phyloP scores from a whole-genome alignment of 2,113 vertebrate genomes.

The Ptilonorhynchus violaceus region DNA sequence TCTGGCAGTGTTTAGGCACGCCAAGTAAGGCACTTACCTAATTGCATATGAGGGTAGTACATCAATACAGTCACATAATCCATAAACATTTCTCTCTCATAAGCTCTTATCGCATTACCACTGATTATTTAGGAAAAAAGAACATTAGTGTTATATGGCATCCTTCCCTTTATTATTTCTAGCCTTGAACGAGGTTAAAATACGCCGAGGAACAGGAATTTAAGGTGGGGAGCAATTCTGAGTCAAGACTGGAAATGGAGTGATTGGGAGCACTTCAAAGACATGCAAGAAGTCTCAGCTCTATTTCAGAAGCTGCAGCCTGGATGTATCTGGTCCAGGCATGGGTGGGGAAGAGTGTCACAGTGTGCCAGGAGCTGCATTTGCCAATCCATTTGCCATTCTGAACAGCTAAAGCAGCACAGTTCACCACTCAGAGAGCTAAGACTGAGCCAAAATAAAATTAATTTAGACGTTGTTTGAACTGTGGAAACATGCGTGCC shows the following conservation, averaged over 20 bases:
- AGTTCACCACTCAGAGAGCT: neutral
- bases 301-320: neutral
- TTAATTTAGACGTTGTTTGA: neutral
- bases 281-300: neutral
- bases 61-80: constrained; percentile 3
- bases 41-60: neutral
- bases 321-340: neutral
- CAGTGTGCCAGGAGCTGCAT: neutral
- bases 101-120: neutral
- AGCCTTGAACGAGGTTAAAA: neutral
- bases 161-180: neutral
- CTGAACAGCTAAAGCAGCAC: neutral
- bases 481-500: neutral
- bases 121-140: neutral
- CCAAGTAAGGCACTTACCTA: constrained; percentile 4
- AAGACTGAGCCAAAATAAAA: neutral
- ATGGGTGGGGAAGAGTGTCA: neutral
- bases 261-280: neutral
- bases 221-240: neutral
- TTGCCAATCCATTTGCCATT: neutral
- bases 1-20: neutral
- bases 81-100: constrained; percentile 14
- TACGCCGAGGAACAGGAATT: neutral
- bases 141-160: neutral
- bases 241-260: neutral